Evolutionary conservation across 2,888 invertebrate species (phyloP).

Genomic region (Melieria omissa): DNA sequence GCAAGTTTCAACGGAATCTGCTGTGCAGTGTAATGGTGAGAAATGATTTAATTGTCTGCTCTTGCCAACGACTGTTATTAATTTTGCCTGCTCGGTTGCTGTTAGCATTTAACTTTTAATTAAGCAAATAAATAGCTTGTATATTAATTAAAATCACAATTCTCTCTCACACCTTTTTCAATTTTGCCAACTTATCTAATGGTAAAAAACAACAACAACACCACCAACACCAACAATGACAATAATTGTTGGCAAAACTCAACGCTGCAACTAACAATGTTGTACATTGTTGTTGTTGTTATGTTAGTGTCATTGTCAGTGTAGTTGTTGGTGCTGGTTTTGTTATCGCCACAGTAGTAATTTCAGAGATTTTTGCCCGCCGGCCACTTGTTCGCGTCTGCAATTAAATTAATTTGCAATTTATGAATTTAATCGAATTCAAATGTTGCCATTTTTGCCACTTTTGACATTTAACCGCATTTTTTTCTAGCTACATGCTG

Average conservation of each 20-base stretch:
- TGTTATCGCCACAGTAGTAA: not conserved
- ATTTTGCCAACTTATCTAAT: not conserved
- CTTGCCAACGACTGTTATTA: not conserved
- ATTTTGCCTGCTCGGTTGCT: not conserved
- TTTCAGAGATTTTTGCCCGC: not conserved
- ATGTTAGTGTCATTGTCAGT: not conserved
- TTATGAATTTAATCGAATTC: slow-evolving; percentile 14
- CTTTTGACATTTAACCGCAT: slow-evolving; percentile 4
- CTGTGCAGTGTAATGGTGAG: not conserved
- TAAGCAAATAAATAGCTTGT: slow-evolving; percentile 59
- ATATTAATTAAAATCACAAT: slow-evolving; percentile 57
- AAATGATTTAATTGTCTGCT: not conserved
- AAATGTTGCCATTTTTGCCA: slow-evolving; percentile 27
- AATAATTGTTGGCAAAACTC: too few relatives aligned
- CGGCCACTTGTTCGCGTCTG: slow-evolving; percentile 1
- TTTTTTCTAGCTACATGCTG: not conserved
- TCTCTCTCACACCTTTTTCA: slow-evolving; percentile 5
- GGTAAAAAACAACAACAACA: too few relatives aligned
- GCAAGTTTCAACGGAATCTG: not conserved
- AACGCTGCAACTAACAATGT: too few relatives aligned
- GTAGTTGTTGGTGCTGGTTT: not conserved
- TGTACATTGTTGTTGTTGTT: too few relatives aligned
- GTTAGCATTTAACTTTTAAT: slow-evolving; percentile 46
- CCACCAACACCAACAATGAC: too few relatives aligned
- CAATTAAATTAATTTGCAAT: slow-evolving; percentile 31